Evolutionary conservation across 2,113 vertebrate genomes (phyloP), one percentile per base, ranked within the genome.

Genomic region (Passer montanus): DNA sequence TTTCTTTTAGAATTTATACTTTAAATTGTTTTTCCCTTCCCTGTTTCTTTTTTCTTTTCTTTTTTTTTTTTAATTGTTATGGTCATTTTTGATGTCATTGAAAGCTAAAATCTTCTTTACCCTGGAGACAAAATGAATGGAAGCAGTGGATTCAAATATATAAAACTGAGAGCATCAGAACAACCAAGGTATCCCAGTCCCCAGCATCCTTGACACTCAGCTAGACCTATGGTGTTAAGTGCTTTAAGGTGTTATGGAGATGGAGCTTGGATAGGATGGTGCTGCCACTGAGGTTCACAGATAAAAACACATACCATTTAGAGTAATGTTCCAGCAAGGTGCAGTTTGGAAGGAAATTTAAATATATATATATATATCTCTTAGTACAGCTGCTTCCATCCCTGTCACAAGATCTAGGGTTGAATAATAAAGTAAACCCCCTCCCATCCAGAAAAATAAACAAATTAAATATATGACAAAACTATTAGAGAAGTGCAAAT

Each of bases 51-150:
- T 31, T 43, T 24, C 26, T 22, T 22, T 28, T 26, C 27, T 5
- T 12, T 83, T 62, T 44, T 1, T 26, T 33, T 31, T 12, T 18
- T 1, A 44, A 85, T 81, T 44, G 35, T 94, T 73, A 82, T 35
- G 12, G 52, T 55, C 89, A 49, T 62, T 77, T 26, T 56, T 76
- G 26, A 30, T 91, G 69, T 47, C 35, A 89, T 22, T 3, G 1
- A 80, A 91, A 83, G 47, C 55, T 76, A 94, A 94, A 94, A 89
- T 90, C 24, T 26, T 87, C 50, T 79, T 94, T 35, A 80, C 31
- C 26, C 39, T 11, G 5, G 47, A 77, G 80, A 78, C 33, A 84
- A 74, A 87, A 75, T 50, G 14, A 88, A 74, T 52, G 43, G 56
- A 64, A 91, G 39, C 27, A 90, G 33, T 52, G 35, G 39, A 79